These are phyloP conservation scores for Falcunculus frontatus DNA, from an alignment of 2,113 vertebrate genomes.

Conservation along the genomic window DNA sequence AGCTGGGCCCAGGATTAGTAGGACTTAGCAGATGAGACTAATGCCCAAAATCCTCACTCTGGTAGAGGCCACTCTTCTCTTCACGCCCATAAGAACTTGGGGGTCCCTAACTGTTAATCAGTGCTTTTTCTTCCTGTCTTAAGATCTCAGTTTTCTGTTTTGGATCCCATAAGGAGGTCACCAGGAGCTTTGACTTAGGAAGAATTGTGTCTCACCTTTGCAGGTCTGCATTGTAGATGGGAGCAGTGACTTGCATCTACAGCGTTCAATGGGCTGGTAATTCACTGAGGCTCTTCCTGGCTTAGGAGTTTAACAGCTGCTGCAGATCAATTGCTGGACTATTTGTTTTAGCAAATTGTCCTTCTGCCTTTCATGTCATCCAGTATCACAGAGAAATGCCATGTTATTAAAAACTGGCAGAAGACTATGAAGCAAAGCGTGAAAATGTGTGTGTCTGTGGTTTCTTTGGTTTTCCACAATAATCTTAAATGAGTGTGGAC, in stretches of 20 bases:
- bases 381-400: not conserved
- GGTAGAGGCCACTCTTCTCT: not conserved
- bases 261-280: not conserved
- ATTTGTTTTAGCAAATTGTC: constrained; percentile 14
- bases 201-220: not conserved
- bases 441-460: not conserved
- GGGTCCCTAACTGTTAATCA: not conserved
- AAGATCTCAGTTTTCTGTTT: not conserved
- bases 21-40: not conserved
- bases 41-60: not conserved
- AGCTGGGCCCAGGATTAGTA: not conserved
- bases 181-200: not conserved
- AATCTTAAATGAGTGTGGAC: not conserved
- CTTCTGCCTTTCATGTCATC: not conserved
- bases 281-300: not conserved
- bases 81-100: fast-evolving
- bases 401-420: not conserved
- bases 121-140: not conserved
- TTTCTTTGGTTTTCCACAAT: not conserved
- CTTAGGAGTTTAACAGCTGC: not conserved
- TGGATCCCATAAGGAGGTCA: not conserved
- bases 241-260: not conserved
- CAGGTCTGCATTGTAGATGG: not conserved
- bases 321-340: not conserved
- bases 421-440: not conserved